Base-by-base conservation (phyloP, 1,140 invertebrate species). In the Catajapyx aquilonaris region DNA sequence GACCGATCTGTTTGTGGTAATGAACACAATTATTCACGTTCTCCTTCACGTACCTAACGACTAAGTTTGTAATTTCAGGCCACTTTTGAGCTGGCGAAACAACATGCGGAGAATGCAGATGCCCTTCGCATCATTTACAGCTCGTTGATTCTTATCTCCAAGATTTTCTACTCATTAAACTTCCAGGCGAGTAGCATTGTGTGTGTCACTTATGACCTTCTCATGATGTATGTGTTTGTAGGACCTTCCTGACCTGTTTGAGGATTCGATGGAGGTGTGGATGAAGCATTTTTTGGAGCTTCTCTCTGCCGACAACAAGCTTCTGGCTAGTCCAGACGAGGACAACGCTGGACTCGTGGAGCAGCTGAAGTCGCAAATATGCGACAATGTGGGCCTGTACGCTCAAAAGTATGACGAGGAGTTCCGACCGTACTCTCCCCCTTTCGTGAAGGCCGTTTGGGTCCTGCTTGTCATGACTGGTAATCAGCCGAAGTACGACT, bases 361-460 rank as follows among this genome's bases (percentile, higher is more conserved):
- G 55, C 76, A 88, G 48, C 62, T 95, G 2, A 81, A 86, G 45
- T 86, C 87, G 0, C 87, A 96, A 63, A 78, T 97, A 13, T 96
- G 91, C 58, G 87, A 94, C 51, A 95, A 94, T 53, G 73, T 93
- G 11, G 70, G 79, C 2, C 61, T 98, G 20, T 98, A 95, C 60
- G 91, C 91, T 1, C 77, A 88, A 45, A 97, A 96, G 54, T 98
- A 97, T 52, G 86, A 93, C 55, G 93, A 97, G 59, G 93, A 97
- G 52, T 97, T 97, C 58, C 67, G 71, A 23, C 69, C 74, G 7
- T 90, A 81, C 57, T 68, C 95, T 30, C 75, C 80, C 4, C 64
- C 66, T 20, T 97, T 97, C 67, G 88, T 97, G 2, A 84, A 75
- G 0, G 79, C 76, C 23, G 77, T 95, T 35, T 97, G 91, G 91